Evolutionary conservation across 2,113 vertebrate species (phyloP).

Genomic region (Panthera uncia): DNA sequence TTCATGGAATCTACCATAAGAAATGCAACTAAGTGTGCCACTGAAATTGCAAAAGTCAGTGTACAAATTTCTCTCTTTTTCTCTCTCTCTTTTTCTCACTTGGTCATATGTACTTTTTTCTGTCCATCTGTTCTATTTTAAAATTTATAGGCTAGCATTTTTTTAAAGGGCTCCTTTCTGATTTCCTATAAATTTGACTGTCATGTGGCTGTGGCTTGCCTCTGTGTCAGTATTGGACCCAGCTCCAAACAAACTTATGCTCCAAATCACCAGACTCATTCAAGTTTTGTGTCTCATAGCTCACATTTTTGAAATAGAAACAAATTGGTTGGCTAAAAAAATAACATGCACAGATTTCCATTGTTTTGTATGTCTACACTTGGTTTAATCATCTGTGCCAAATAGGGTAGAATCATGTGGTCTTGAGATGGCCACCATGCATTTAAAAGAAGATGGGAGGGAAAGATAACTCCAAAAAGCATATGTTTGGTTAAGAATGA

Average conservation of each 20-base stretch:
- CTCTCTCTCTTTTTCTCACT: neutral
- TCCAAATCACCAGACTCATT: neutral
- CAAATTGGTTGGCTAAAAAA: neutral
- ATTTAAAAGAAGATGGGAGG: neutral
- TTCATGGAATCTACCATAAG: neutral
- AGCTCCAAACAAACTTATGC: neutral
- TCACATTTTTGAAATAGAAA: neutral
- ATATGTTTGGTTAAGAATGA: neutral
- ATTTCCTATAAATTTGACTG: neutral
- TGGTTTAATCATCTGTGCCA: neutral
- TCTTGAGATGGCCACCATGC: neutral
- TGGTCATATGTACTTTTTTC: neutral
- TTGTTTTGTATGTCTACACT: neutral
- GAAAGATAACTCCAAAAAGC: neutral
- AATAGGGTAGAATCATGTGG: neutral
- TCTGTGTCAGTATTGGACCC: neutral
- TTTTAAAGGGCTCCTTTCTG: neutral
- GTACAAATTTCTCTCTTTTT: neutral
- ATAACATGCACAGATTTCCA: neutral
- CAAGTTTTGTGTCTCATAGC: neutral
- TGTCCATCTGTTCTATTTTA: neutral
- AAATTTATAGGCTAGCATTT: neutral
- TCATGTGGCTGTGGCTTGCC: neutral
- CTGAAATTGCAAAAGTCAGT: neutral
- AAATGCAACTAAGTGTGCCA: neutral